Evolutionary conservation across 2,888 invertebrate genomes (phyloP).

Genomic region (Plutella xylostella): DNA sequence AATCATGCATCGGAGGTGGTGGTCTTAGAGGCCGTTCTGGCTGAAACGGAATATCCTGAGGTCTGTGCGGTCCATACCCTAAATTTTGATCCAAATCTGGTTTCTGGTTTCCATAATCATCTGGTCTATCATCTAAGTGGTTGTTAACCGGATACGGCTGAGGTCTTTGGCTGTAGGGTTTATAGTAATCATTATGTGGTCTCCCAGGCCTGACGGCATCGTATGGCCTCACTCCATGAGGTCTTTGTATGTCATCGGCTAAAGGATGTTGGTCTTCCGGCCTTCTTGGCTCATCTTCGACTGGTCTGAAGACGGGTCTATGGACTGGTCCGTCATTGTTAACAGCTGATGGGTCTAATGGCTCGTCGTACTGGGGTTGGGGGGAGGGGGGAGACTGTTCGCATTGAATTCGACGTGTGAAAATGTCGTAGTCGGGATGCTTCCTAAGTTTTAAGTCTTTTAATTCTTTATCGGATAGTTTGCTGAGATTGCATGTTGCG

Average conservation of each 20-base stretch:
- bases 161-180: too few species aligned
- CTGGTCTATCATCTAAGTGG: constrained; percentile 36
- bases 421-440: constrained; percentile 56
- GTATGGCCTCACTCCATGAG: constrained; percentile 28
- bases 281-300: constrained; percentile 37
- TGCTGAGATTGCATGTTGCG: constrained; percentile 54
- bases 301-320: constrained; percentile 47
- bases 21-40: constrained; percentile 25
- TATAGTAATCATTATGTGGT: constrained; percentile 17
- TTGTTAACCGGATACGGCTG: constrained; percentile 13
- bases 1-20: constrained; percentile 7
- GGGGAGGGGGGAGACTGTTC: constrained; percentile 51
- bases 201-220: constrained; percentile 24
- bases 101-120: constrained; percentile 34
- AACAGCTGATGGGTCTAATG: constrained; percentile 39
- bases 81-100: constrained; percentile 40
- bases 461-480: constrained; percentile 39
- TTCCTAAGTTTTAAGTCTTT: constrained; percentile 38
- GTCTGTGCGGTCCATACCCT: constrained; percentile 44
- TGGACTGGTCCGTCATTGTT: constrained; percentile 33
- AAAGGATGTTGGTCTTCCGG: constrained; percentile 26
- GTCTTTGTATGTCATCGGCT: constrained; percentile 28
- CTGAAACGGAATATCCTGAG: constrained; percentile 40
- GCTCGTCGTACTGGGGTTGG: constrained; percentile 31
- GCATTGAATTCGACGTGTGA: constrained; percentile 46